These are phyloP conservation scores for Drosophila truncata DNA, from an alignment of 1,140 invertebrate species.

Conservation along the genomic window DNA sequence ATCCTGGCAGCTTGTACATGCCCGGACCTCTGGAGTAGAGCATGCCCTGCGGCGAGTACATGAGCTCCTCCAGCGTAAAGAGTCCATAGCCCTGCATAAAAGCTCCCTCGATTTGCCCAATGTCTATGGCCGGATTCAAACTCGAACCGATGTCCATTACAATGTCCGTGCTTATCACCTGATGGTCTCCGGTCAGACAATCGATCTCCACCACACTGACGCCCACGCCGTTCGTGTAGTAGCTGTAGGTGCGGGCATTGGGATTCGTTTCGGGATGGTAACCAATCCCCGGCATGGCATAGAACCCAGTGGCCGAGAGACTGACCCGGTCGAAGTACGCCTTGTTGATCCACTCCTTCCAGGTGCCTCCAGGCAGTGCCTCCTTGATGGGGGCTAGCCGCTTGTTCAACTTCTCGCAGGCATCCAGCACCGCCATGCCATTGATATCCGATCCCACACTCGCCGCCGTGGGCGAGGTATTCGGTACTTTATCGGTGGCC, in stretches of 20 bases:
- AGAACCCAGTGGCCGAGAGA: conserved; percentile 95
- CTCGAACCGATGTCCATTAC: conserved; percentile 97
- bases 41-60: conserved; percentile 93
- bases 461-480: conserved; percentile 96
- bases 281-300: conserved; percentile 92
- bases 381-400: conserved; percentile 92
- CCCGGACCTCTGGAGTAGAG: conserved; percentile 95
- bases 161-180: conserved; percentile 95
- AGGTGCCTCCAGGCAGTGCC: conserved; percentile 91
- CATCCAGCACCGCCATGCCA: conserved; percentile 96
- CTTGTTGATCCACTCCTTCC: conserved; percentile 93
- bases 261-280: conserved; percentile 90
- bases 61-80: conserved; percentile 95
- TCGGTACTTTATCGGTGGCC: conserved; percentile 96
- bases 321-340: conserved; percentile 94
- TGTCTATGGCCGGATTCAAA: conserved; percentile 97
- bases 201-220: conserved; percentile 95
- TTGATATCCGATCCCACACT: conserved; percentile 97
- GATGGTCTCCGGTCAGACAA: conserved; percentile 94
- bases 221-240: conserved; percentile 93
- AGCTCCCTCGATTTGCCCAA: conserved; percentile 97
- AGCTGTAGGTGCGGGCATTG: conserved; percentile 90
- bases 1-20: conserved; percentile 96
- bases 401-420: conserved; percentile 92
- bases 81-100: conserved; percentile 97